These are phyloP conservation scores for Barnardius zonarius DNA, from an alignment of 2,113 vertebrate genomes.

Conservation along the genomic window DNA sequence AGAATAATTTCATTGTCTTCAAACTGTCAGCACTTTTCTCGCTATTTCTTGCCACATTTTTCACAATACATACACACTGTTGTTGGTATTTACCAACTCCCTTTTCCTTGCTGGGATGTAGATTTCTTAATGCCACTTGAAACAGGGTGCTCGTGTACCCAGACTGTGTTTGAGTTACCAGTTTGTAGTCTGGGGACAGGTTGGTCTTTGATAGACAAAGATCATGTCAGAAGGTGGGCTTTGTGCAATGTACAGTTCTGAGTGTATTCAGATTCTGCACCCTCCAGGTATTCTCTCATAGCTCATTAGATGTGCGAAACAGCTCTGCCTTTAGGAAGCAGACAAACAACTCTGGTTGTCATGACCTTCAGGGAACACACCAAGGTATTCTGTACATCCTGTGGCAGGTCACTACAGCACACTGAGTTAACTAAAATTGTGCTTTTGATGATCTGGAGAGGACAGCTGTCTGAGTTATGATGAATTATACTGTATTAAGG, in stretches of 20 bases:
- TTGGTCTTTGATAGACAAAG: background rate
- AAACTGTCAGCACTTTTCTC: background rate
- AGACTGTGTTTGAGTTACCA: background rate
- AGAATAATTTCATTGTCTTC: background rate
- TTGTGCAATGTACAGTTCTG: background rate
- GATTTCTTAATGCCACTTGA: background rate
- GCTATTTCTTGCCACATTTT: background rate
- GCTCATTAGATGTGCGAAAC: background rate
- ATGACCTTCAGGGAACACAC: background rate
- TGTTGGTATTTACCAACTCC: background rate
- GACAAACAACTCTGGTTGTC: background rate
- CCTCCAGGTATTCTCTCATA: background rate
- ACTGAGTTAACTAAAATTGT: background rate
- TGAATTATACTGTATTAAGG: background rate
- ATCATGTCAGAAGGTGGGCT: background rate
- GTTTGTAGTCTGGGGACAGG: background rate
- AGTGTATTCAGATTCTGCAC: background rate
- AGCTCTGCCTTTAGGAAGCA: background rate
- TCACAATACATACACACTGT: background rate
- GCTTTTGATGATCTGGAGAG: background rate
- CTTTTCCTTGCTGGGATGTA: background rate
- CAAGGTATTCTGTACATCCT: background rate
- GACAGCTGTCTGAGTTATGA: background rate
- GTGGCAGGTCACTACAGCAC: background rate
- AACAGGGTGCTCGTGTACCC: background rate